A percentile compares a stretch with the other conserved stretches of the same genome.
Conservation (phyloP, 2,888 invertebrate species). For the Ormyrus labotus region DNA sequence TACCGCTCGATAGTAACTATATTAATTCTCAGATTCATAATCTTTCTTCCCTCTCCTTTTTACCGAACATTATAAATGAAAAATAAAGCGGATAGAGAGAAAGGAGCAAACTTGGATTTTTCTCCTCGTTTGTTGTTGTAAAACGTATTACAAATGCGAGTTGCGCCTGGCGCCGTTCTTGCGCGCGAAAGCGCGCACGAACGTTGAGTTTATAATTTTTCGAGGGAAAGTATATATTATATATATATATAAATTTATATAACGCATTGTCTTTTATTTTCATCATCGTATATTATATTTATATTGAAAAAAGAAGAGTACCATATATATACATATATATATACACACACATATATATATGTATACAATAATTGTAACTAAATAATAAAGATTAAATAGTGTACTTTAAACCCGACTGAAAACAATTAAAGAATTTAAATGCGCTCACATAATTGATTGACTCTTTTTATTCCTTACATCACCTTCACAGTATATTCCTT, state of each 20-base stretch:
- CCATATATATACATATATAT: constrained; percentile 63
- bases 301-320: constrained; percentile 64
- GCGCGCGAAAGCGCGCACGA: background rate
- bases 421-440: constrained; percentile 70
- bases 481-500: background rate
- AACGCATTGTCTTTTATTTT: constrained; percentile 64
- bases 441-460: constrained; percentile 59
- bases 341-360: constrained; percentile 63
- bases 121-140: constrained; percentile 26
- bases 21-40: background rate
- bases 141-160: constrained; percentile 24
- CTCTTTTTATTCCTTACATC: constrained; percentile 6
- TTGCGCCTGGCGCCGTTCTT: constrained; percentile 23
- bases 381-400: constrained; percentile 66
- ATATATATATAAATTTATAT: constrained; percentile 52
- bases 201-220: constrained; percentile 48
- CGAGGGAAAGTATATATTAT: constrained; percentile 54
- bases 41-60: constrained; percentile 9
- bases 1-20: background rate
- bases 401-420: constrained; percentile 70
- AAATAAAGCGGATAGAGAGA: background rate
- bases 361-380: constrained; percentile 65
- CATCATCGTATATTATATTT: constrained; percentile 66
- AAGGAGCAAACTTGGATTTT: constrained; percentile 4
- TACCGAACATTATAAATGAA: background rate